Evolutionary conservation across 1,140 invertebrate species (phyloP), one percentile per base, ranked within the genome.

Genomic region (Drosophila mauritiana): DNA sequence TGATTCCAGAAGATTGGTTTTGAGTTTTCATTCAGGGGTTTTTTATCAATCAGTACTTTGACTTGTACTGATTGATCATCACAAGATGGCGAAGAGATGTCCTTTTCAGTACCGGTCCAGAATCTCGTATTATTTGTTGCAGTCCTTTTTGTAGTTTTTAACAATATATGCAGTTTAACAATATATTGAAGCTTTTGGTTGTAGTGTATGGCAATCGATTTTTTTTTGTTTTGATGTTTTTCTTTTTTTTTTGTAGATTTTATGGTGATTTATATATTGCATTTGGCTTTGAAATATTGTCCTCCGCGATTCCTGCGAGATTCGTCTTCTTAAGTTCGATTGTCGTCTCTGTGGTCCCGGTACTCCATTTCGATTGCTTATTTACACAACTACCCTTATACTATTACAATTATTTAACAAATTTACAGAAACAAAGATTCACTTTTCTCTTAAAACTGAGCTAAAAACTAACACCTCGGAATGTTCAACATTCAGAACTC

Each of bases 331-430:
- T 2, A 13, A 17, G 5, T 27, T 40, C 6, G 13, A 42, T 42
- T 11, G 53, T 40, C 54, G 54, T 8, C 36, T 62, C n/a, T 13
- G 5, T 42, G 59, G 53, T 42, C 53, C 53, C 37, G 20, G n/a
- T 42, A 6, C 37, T 27, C 22, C 25, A 27, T 7, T 8, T 12
- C 8, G 13, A 13, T 54, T 13, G 4, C 13, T n/a, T 25, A 15
- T 27, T 40, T 27, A 42, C 20, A 62, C 4, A 57, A 39, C 15
- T 31, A 15, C 4, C 15, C 59, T 63, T 63, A 62, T 31, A 15
- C 59, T 63, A 42, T 17, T 63, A 63, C 13, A 63, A 63, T 40
- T 63, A 63, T 34, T 65, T 68, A 45, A 68, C 64, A 68, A 40
- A 36, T 7, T 37, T 52, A 11, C 2, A 31, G 8, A 31, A 54